phyloP scores from a whole-genome alignment of 2,113 vertebrate species.

The Carassius gibelio region DNA sequence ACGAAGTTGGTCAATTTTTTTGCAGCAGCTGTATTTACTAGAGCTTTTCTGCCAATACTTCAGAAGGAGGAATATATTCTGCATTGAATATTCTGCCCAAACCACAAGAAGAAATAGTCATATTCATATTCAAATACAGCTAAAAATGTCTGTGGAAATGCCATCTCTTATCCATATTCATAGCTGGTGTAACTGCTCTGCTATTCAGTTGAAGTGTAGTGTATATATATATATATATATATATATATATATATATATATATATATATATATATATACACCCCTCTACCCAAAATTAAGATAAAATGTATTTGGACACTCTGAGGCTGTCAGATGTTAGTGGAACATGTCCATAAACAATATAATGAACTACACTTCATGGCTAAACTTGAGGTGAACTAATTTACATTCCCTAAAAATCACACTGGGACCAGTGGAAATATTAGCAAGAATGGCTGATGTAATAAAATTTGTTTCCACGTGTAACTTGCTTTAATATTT shows the following conservation, averaged over 20 bases:
- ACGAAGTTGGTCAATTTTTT: conserved; percentile 5
- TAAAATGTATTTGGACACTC: too few species aligned
- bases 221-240: too few species aligned
- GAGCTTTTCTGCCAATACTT: conserved; percentile 12
- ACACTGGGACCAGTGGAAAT: not conserved
- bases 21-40: conserved; percentile 53
- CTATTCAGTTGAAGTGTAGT: conserved; percentile 31
- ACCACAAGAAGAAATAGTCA: conserved; percentile 41
- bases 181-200: conserved; percentile 24
- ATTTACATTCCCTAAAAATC: not conserved
- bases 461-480: not conserved
- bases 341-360: too few species aligned
- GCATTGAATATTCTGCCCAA: conserved; percentile 15
- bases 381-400: too few species aligned
- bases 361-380: too few species aligned
- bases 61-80: conserved; percentile 40
- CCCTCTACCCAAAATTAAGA: too few species aligned
- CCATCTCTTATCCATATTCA: conserved; percentile 54
- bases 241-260: too few species aligned
- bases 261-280: too few species aligned
- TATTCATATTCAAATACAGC: conserved; percentile 58
- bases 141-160: conserved; percentile 40
- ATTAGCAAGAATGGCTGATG: not conserved
- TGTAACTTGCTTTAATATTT: not conserved
- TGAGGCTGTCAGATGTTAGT: not conserved